These are phyloP conservation scores for Endomychus coccineus DNA, from an alignment of 2,888 invertebrate species.

Conservation along the genomic window DNA sequence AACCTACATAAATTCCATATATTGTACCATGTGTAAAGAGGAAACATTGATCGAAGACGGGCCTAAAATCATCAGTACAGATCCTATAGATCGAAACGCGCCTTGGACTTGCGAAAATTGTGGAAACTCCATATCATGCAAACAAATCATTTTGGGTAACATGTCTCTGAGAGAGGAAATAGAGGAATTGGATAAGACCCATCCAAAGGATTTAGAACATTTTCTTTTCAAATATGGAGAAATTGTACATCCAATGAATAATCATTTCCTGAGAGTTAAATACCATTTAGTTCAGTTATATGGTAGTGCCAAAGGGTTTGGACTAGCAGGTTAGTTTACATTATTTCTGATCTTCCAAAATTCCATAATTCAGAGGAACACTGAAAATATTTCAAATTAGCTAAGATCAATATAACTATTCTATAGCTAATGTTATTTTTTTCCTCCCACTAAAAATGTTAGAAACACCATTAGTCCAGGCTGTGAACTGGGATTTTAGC, in stretches of 20 bases:
- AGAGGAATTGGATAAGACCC: constrained; percentile 46
- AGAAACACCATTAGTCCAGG: no score
- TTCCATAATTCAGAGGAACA: no score
- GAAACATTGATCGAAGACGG: constrained; percentile 28
- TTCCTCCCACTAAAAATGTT: no score
- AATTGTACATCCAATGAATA: constrained; percentile 57
- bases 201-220: constrained; percentile 51
- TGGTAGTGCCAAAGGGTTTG: constrained; percentile 53
- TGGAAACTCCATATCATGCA: constrained; percentile 49
- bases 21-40: constrained; percentile 45
- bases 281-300: constrained; percentile 61
- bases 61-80: constrained; percentile 51
- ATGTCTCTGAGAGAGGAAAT: constrained; percentile 56
- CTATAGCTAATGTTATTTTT: no score
- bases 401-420: no score
- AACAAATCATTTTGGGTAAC: constrained; percentile 56
- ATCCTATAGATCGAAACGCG: constrained; percentile 53
- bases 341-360: no score
- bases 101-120: constrained; percentile 60
- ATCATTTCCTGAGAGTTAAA: constrained; percentile 59
- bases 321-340: constrained; percentile 46
- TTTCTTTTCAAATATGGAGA: constrained; percentile 55
- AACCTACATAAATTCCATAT: constrained; percentile 50
- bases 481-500: no score
- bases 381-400: no score